Conservation (phyloP, 2,888 invertebrate species). For the Ormyrus pomaceus region DNA sequence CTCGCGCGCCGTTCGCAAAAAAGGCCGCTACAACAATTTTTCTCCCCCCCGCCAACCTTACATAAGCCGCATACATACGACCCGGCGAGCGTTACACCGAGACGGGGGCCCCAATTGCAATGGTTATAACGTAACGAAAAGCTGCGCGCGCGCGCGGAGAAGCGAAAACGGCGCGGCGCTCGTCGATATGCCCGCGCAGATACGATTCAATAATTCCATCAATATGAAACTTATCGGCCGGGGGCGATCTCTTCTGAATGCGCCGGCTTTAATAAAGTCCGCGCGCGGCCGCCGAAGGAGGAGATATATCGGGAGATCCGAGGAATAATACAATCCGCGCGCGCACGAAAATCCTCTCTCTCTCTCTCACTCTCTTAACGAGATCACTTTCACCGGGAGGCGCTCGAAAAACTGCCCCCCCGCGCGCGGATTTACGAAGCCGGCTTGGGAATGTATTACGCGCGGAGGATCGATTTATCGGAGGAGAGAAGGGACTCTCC, state of each 20-base stretch:
- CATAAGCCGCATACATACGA: too few species aligned
- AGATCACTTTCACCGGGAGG: constrained; percentile 32
- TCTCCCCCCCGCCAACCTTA: too few species aligned
- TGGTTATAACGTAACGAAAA: background rate
- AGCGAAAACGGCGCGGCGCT: too few species aligned
- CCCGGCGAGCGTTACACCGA: background rate
- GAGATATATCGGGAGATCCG: background rate
- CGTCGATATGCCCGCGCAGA: background rate
- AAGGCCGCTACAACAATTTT: too few species aligned
- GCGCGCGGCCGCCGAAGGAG: background rate
- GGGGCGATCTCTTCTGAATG: background rate
- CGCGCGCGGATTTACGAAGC: background rate
- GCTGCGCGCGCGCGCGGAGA: too few species aligned
- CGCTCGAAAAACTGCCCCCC: constrained; percentile 9
- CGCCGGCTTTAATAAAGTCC: constrained; percentile 12
- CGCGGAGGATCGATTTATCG: background rate
- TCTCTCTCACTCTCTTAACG: constrained; percentile 6
- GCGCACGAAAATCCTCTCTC: background rate
- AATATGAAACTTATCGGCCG: constrained; percentile 11
- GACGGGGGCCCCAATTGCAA: too few species aligned
- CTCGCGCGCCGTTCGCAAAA: too few species aligned
- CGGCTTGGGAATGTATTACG: constrained; percentile 2
- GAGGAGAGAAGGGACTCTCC: constrained; percentile 25
- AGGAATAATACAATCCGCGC: constrained; percentile 3
- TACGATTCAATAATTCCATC: constrained; percentile 19